These are phyloP conservation scores for Ochotona princeps DNA, from an alignment of 2,113 vertebrate genomes.

Conservation along the genomic window DNA sequence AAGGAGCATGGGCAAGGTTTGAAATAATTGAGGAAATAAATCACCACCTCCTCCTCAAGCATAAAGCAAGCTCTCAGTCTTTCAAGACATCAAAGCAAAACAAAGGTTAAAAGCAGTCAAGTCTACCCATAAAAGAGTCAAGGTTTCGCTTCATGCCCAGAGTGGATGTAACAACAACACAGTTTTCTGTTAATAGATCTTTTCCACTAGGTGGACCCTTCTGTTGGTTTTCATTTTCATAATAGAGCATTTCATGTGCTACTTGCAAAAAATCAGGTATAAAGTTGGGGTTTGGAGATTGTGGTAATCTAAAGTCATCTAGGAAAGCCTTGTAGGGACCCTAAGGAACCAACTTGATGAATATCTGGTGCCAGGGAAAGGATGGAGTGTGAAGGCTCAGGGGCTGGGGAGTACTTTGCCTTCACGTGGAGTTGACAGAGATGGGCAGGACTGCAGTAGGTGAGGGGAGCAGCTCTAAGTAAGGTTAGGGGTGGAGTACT, in stretches of 20 bases:
- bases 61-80: slow-evolving; percentile 7
- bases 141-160: neutral
- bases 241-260: neutral
- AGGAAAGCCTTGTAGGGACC: neutral
- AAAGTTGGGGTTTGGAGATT: neutral
- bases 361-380: neutral
- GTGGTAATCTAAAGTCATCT: neutral
- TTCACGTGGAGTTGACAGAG: neutral
- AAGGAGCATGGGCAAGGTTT: neutral
- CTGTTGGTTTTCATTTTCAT: neutral
- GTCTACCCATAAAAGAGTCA: neutral
- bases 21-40: slow-evolving; percentile 20
- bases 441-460: neutral
- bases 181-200: slow-evolving; percentile 8
- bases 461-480: too few species aligned
- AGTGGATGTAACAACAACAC: neutral
- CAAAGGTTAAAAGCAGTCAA: neutral
- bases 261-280: neutral
- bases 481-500: rapidly evolving
- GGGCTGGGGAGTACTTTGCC: neutral
- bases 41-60: neutral
- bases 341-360: neutral
- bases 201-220: neutral
- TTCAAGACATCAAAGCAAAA: slow-evolving; percentile 53
- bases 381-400: neutral